Evolutionary conservation across 2,113 vertebrate species (phyloP).

Genomic region (Toxotes chatareus): DNA sequence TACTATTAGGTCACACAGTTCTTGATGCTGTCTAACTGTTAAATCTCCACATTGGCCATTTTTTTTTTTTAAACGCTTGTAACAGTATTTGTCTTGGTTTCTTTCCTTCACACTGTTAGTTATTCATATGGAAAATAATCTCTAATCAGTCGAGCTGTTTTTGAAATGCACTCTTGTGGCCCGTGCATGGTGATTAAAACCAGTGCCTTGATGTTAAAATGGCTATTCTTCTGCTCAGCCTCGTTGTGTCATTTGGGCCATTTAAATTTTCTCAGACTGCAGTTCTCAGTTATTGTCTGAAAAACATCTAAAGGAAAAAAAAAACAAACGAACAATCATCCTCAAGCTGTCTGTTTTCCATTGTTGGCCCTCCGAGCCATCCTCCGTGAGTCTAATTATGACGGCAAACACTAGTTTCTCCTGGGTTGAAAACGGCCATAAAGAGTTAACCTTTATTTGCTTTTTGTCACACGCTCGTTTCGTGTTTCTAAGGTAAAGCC

Average conservation of each 20-base stretch:
- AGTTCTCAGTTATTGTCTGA: constrained; percentile 20
- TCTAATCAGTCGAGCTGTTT: background rate
- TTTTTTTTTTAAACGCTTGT: background rate
- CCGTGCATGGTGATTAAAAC: background rate
- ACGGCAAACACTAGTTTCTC: constrained; percentile 41
- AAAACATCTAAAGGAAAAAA: constrained; percentile 5
- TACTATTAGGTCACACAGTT: background rate
- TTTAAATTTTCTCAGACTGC: background rate
- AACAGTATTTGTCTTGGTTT: background rate
- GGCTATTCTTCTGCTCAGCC: background rate
- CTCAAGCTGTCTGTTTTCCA: constrained; percentile 4
- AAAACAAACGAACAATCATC: constrained; percentile 6
- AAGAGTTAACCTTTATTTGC: constrained; percentile 38
- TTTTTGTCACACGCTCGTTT: background rate
- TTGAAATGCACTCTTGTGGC: background rate
- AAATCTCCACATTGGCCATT: background rate
- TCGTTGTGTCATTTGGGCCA: background rate
- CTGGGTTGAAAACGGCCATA: constrained; percentile 10
- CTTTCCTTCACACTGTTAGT: background rate
- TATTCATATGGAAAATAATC: constrained; percentile 7
- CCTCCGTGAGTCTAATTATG: constrained; percentile 34
- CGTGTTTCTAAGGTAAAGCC: background rate
- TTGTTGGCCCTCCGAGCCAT: background rate
- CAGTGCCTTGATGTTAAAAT: background rate
- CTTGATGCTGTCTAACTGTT: background rate